These are phyloP conservation scores for Agrochola circellaris DNA, from an alignment of 2,888 invertebrate genomes.

Conservation along the genomic window DNA sequence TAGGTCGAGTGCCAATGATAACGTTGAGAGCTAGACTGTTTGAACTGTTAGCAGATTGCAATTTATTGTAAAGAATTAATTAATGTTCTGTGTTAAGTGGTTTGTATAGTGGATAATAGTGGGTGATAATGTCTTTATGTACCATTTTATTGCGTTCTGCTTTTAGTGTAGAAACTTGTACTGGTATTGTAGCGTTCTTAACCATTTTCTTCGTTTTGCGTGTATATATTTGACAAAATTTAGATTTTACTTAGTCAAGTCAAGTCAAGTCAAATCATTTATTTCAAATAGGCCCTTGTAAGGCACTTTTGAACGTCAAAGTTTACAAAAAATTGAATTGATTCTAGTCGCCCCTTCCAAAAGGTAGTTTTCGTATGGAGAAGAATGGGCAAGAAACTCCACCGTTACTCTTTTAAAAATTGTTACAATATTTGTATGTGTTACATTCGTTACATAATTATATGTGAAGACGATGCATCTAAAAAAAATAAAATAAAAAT, in stretches of 20 bases:
- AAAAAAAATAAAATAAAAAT: too few species aligned
- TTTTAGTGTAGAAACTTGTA: not conserved
- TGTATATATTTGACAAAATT: not conserved
- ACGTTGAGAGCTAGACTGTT: conserved; percentile 37
- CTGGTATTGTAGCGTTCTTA: not conserved
- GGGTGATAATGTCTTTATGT: conserved; percentile 26
- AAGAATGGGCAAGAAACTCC: too few species aligned
- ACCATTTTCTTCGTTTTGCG: not conserved
- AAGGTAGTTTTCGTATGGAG: too few species aligned
- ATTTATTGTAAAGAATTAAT: conserved; percentile 48
- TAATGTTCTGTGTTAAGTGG: conserved; percentile 50
- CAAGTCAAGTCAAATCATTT: too few species aligned
- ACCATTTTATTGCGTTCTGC: conserved; percentile 27
- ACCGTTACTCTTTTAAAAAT: too few species aligned
- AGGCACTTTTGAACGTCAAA: too few species aligned
- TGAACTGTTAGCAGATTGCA: conserved; percentile 45
- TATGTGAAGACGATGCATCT: too few species aligned
- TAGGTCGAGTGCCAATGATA: conserved; percentile 57
- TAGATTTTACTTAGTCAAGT: not conserved
- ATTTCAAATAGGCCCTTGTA: too few species aligned
- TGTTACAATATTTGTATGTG: too few species aligned
- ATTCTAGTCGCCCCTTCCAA: too few species aligned
- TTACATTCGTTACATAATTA: too few species aligned
- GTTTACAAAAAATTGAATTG: too few species aligned
- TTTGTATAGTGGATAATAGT: conserved; percentile 33